A percentile compares a stretch with the other conserved stretches of the same genome.
Evolutionary conservation across 2,113 vertebrate species (phyloP).

Genomic region (Donacobius atricapilla): DNA sequence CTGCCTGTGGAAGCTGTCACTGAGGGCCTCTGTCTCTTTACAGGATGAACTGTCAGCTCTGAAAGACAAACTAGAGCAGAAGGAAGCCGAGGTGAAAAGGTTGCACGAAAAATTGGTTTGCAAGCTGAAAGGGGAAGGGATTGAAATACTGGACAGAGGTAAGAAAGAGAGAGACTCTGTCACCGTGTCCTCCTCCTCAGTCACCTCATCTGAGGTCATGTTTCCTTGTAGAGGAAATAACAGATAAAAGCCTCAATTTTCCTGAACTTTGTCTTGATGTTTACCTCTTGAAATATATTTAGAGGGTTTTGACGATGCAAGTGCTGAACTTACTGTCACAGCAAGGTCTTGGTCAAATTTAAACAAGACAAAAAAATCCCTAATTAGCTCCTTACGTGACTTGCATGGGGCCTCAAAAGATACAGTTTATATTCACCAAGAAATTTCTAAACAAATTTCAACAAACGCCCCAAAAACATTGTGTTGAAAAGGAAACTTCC

Average conservation of each 20-base stretch:
- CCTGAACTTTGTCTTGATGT: neutral
- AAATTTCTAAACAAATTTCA: neutral
- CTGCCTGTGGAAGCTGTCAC: neutral
- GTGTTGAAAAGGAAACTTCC: neutral
- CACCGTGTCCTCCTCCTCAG: neutral
- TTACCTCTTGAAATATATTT: neutral
- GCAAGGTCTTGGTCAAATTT: neutral
- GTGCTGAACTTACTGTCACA: neutral
- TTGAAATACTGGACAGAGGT: slow-evolving; percentile 86
- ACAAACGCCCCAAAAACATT: neutral
- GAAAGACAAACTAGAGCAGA: slow-evolving; percentile 88
- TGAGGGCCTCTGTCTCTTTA: neutral
- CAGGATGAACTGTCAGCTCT: slow-evolving; percentile 89
- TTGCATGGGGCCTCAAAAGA: neutral
- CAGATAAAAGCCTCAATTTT: neutral
- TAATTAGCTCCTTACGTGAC: neutral
- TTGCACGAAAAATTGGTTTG: slow-evolving; percentile 83
- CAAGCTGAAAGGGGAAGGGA: slow-evolving; percentile 74
- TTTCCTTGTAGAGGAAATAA: neutral
- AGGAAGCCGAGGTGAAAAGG: slow-evolving; percentile 83
- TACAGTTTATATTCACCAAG: neutral
- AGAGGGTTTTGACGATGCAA: neutral
- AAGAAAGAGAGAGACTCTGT: neutral
- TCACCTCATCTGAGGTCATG: neutral
- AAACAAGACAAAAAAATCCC: neutral